Percentiles rank a stretch among this genome's conserved stretches.
phyloP scores from a whole-genome alignment of 2,113 vertebrate species.

The Pangasianodon gigas region DNA sequence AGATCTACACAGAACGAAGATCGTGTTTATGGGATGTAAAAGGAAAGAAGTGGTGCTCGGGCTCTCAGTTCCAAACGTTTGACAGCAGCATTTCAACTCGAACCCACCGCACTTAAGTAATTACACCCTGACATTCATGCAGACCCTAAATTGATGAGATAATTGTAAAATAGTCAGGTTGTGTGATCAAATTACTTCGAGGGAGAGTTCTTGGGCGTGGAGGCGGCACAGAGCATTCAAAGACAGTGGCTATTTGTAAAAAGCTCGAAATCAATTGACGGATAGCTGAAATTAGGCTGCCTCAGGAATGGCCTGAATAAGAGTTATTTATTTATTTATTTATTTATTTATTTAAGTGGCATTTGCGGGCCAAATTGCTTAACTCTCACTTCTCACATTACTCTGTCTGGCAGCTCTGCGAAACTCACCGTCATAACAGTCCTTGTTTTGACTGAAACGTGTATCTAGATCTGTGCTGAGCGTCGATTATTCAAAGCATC shows the following conservation, averaged over 20 bases:
- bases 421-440: neutral
- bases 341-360: slow-evolving; percentile 17
- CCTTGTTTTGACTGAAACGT: slow-evolving; percentile 8
- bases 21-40: slow-evolving; percentile 27
- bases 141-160: slow-evolving; percentile 73
- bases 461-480: neutral
- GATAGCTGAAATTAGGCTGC: slow-evolving; percentile 53
- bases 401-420: neutral
- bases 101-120: slow-evolving; percentile 32
- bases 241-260: slow-evolving; percentile 56
- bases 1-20: slow-evolving; percentile 56
- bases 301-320: slow-evolving; percentile 28
- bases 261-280: slow-evolving; percentile 68
- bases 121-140: slow-evolving; percentile 27
- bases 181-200: slow-evolving; percentile 68
- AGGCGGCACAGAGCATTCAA: slow-evolving; percentile 62
- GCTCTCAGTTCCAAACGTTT: slow-evolving; percentile 41
- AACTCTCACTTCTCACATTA: neutral
- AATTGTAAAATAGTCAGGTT: slow-evolving; percentile 67
- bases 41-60: slow-evolving; percentile 44
- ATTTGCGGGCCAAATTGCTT: slow-evolving; percentile 10
- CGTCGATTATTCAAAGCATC: slow-evolving; percentile 31
- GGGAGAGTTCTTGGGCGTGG: slow-evolving; percentile 57
- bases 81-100: slow-evolving; percentile 36
- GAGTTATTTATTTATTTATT: slow-evolving; percentile 26